These are phyloP conservation scores for Flexamia atlantica DNA, from an alignment of 2,888 invertebrate species.

Conservation along the genomic window DNA sequence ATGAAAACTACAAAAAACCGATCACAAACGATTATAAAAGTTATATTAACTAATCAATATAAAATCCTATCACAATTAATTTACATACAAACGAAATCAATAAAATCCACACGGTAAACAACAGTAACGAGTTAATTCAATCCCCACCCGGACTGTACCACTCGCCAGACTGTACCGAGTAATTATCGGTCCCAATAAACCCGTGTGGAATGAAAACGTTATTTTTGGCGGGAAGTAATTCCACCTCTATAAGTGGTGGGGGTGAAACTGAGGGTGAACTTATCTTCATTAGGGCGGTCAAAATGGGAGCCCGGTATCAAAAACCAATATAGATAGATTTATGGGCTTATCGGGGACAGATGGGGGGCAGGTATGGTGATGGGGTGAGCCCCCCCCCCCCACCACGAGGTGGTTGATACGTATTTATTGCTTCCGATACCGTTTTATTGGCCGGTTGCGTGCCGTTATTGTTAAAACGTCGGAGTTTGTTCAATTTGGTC, in stretches of 20 bases:
- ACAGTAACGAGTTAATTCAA: constrained; percentile 30
- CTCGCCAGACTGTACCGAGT: constrained; percentile 36
- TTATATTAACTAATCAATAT: too few species aligned
- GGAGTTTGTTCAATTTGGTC: too few species aligned
- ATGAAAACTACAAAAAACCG: too few species aligned
- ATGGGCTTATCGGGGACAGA: constrained; percentile 33
- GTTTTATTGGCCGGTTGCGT: too few species aligned
- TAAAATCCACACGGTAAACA: too few species aligned
- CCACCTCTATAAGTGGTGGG: constrained; percentile 39
- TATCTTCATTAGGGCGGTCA: constrained; percentile 52
- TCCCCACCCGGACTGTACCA: constrained; percentile 17
- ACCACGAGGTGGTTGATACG: too few species aligned
- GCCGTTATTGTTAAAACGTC: too few species aligned
- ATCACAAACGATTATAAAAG: too few species aligned
- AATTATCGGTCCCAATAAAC: constrained; percentile 51
- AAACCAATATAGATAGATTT: constrained; percentile 56
- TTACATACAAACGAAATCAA: too few species aligned
- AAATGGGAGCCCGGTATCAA: constrained; percentile 54
- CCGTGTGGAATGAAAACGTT: constrained; percentile 53
- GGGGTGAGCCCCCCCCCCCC: constrained; percentile 6
- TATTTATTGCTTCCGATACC: too few species aligned
- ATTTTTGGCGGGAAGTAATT: constrained; percentile 58
- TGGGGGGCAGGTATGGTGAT: constrained; percentile 8
- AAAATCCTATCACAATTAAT: too few species aligned
- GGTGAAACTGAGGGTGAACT: not conserved